A percentile compares a stretch with the other conserved stretches of the same genome.
Evolutionary conservation across 2,888 invertebrate genomes (phyloP).

Genomic region (Gastrophysa polygoni): DNA sequence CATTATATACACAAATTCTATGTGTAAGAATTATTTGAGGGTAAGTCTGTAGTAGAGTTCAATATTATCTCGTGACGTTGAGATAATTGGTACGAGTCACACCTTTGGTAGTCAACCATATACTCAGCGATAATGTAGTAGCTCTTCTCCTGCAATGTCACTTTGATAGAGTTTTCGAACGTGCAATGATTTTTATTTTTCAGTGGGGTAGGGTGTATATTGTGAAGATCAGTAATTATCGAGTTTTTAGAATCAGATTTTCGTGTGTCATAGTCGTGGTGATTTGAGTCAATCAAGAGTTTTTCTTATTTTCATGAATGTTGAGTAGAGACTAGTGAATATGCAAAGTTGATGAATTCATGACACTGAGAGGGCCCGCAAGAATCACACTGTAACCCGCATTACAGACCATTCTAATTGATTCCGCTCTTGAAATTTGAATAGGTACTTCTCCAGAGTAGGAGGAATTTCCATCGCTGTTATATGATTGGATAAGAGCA

Average conservation of each 20-base stretch:
- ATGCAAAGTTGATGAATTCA: background rate
- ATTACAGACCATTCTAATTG: background rate
- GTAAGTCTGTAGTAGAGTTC: too few species aligned
- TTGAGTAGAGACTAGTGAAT: background rate
- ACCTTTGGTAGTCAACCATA: constrained; percentile 2
- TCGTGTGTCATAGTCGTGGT: background rate
- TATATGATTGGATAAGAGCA: constrained; percentile 7
- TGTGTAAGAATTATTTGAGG: too few species aligned
- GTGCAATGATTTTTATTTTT: background rate
- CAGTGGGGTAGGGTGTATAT: too few species aligned
- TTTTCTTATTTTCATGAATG: background rate
- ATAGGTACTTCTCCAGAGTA: background rate
- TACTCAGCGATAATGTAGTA: constrained; percentile 4
- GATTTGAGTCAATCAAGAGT: background rate
- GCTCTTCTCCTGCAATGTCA: background rate
- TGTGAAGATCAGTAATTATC: background rate
- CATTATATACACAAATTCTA: too few species aligned
- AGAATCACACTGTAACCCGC: background rate
- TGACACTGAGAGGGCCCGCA: background rate
- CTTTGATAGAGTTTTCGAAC: background rate
- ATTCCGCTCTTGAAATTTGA: too few species aligned
- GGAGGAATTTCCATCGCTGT: background rate
- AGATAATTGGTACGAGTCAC: constrained; percentile 5
- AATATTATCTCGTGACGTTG: too few species aligned
- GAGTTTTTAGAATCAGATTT: background rate